Evolutionary conservation across 2,888 invertebrate species (phyloP), one percentile per base, ranked within the genome.

Genomic region (Hirtodrosophila trivittata): DNA sequence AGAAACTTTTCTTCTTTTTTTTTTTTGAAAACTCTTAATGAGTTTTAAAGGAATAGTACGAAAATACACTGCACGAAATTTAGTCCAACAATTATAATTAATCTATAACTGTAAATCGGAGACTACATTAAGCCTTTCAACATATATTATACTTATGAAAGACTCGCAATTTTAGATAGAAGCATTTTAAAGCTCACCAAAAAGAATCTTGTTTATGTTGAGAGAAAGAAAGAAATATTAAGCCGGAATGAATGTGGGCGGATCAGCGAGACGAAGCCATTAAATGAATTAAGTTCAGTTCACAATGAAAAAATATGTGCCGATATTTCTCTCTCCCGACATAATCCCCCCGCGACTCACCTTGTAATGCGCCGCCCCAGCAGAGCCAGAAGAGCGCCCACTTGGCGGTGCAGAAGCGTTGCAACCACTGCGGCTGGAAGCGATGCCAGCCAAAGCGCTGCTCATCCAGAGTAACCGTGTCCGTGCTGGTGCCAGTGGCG

Each of bases 381-480:
- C 96, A 95, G 0, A 96, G 91, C 93, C 95, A 95, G 90, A 95
- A 95, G 3, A 96, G 92, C 14, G 95, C 94, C 94, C 95, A 95
- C 87, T 95, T 94, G 10, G 95, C 93, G 0, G 93, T 94, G 12
- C 95, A 92, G 90, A 95, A 95, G 49, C 92, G 89, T 91, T 95
- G 95, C 66, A 95, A 91, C 90, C 92, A 93, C 32, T 89, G 83
- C 0, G 95, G 95, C 47, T 93, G 91, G 84, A 94, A 92, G 78
- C 92, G 90, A 3, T 93, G 92, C 95, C 95, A 95, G 25, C 95
- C 95, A 87, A 94, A 95, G 21, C 73, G 66, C 8, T 66, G 80
- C 30, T 69, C 57, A 37, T 18, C 30, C 50, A 38, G 18, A 7
- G 32, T 3, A 13, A 52, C 71, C 39, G 58, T 39, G 21, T 64